These are phyloP conservation scores for Siniperca undulata DNA, from an alignment of 2,797 vertebrate genomes.

Conservation along the genomic window DNA sequence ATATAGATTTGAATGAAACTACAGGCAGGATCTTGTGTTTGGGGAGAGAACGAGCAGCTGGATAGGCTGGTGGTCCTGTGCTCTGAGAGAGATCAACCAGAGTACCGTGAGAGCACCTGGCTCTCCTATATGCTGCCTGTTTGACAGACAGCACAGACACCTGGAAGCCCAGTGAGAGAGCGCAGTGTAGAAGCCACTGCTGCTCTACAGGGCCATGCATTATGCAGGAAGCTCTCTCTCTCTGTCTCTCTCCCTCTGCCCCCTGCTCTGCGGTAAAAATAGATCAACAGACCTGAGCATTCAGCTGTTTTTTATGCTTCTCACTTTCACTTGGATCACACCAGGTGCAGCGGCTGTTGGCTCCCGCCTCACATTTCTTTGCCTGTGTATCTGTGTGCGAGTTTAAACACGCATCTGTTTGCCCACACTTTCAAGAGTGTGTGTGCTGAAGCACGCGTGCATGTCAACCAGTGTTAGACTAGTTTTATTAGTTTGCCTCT, in stretches of 20 bases:
- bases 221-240: conserved; percentile 75
- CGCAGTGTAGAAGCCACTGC: conserved; percentile 62
- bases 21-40: conserved; percentile 12
- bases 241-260: conserved; percentile 50
- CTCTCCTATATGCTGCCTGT: conserved; percentile 49
- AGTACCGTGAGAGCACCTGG: conserved; percentile 70
- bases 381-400: conserved; percentile 34
- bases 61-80: conserved; percentile 45
- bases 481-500: conserved; percentile 48
- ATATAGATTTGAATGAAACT: conserved; percentile 32
- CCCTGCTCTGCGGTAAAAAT: conserved; percentile 82
- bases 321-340: conserved; percentile 75
- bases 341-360: conserved; percentile 66
- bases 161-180: conserved; percentile 69
- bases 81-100: conserved; percentile 51
- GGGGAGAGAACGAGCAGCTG: conserved; percentile 41
- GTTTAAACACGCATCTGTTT: conserved; percentile 58
- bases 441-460: conserved; percentile 29
- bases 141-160: conserved; percentile 73
- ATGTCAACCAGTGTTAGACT: conserved; percentile 33
- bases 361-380: conserved; percentile 46
- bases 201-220: conserved; percentile 79
- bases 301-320: conserved; percentile 72
- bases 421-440: conserved; percentile 37
- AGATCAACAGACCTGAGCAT: conserved; percentile 79